phyloP scores from a whole-genome alignment of 1,140 invertebrate genomes.

The Drosophila pallidifrons region DNA sequence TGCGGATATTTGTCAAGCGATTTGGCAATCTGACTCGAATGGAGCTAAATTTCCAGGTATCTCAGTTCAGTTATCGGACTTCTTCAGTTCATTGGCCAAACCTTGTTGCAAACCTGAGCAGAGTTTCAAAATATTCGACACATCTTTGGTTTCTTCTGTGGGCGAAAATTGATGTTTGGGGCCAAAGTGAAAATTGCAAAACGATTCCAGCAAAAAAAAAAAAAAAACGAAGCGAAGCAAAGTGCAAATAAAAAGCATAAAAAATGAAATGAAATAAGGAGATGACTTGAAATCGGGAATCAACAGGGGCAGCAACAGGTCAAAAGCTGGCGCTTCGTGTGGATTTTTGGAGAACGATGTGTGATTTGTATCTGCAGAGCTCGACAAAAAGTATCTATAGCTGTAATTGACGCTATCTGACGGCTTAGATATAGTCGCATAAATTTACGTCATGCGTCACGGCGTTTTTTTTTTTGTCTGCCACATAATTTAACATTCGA shows the following conservation, averaged over 20 bases:
- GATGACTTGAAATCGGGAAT: constrained; percentile 38
- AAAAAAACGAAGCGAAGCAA: constrained; percentile 20
- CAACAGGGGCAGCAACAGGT: constrained; percentile 10
- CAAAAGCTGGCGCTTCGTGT: constrained; percentile 38
- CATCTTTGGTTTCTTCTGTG: constrained; percentile 10
- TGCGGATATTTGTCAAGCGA: constrained; percentile 27
- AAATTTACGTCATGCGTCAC: constrained; percentile 58
- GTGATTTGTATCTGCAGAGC: constrained; percentile 5
- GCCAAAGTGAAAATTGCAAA: constrained; percentile 62
- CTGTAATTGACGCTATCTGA: constrained; percentile 23
- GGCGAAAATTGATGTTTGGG: constrained; percentile 52
- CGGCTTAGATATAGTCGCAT: constrained; percentile 56
- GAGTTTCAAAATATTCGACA: constrained; percentile 47
- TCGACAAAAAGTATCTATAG: constrained; percentile 2
- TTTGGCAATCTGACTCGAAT: constrained; percentile 37
- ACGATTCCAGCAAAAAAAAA: constrained; percentile 39
- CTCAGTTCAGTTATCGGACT: not conserved
- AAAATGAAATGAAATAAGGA: constrained; percentile 9
- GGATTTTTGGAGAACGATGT: constrained; percentile 25
- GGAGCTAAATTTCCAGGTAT: constrained; percentile 45
- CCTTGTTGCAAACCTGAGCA: constrained; percentile 34
- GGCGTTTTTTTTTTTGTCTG: constrained; percentile 1
- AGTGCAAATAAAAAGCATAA: constrained; percentile 13
- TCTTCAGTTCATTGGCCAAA: constrained; percentile 52
- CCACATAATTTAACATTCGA: constrained; percentile 79